phyloP scores from a whole-genome alignment of 2,113 vertebrate genomes.

The Ciconia stormi region DNA sequence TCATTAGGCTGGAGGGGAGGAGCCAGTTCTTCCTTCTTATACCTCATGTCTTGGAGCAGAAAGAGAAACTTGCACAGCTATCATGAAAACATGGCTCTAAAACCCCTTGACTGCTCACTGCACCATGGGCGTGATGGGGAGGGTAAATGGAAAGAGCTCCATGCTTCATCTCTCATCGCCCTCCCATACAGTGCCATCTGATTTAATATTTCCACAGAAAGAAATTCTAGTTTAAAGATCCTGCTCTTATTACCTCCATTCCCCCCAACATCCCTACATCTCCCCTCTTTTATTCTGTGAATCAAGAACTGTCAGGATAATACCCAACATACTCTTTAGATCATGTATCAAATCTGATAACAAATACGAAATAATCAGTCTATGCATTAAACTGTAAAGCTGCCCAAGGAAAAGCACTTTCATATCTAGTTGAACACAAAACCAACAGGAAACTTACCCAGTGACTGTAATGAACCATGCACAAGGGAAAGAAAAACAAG shows the following conservation, averaged over 20 bases:
- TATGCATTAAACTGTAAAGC: neutral
- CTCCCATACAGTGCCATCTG: neutral
- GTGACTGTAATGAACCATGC: neutral
- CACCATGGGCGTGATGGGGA: neutral
- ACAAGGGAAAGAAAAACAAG: neutral
- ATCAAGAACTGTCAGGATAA: neutral
- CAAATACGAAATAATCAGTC: neutral
- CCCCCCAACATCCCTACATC: neutral
- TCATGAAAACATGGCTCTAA: neutral
- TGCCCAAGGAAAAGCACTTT: neutral
- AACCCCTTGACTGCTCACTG: neutral
- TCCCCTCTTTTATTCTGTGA: neutral
- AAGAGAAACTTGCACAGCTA: neutral
- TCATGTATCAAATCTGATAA: neutral
- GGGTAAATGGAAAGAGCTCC: neutral
- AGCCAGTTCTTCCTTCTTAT: neutral
- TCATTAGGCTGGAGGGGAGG: neutral
- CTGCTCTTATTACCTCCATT: neutral
- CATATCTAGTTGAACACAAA: neutral
- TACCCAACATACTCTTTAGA: neutral
- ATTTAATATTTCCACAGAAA: neutral
- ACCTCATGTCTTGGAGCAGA: neutral
- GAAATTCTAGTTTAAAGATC: neutral
- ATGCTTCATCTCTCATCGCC: neutral
- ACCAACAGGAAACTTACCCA: conserved; percentile 14